Evolutionary conservation across 2,888 invertebrate species (phyloP).

Genomic region (Strigamia transsilvanica): DNA sequence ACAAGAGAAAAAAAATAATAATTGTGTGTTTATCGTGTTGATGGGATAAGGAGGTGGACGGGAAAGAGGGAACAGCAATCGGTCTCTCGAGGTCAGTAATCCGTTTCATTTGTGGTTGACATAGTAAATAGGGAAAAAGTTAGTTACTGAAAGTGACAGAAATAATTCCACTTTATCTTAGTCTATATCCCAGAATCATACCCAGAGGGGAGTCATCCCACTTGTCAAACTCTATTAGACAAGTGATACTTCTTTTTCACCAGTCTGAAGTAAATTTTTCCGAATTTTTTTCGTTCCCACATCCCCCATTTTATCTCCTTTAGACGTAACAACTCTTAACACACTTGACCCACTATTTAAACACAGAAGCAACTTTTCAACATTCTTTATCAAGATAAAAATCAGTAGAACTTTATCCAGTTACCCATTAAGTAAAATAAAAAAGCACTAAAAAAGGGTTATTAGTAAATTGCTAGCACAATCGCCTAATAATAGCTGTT

Average conservation of each 20-base stretch:
- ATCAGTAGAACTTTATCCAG: slow-evolving; percentile 5
- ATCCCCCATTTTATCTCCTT: neutral
- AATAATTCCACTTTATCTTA: slow-evolving; percentile 12
- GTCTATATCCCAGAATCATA: neutral
- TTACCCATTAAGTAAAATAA: neutral
- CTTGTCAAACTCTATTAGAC: slow-evolving; percentile 6
- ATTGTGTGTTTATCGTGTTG: slow-evolving; percentile 13
- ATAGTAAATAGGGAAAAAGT: slow-evolving; percentile 24
- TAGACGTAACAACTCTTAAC: neutral
- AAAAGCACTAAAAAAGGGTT: slow-evolving; percentile 6
- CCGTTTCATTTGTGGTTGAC: slow-evolving; percentile 35
- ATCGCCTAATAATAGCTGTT: slow-evolving; percentile 21
- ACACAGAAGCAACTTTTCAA: slow-evolving; percentile 22
- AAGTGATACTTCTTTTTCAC: slow-evolving; percentile 1
- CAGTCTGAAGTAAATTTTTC: neutral
- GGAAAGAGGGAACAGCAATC: neutral
- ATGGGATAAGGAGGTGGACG: neutral
- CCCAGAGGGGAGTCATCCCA: slow-evolving; percentile 2
- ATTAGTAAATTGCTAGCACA: slow-evolving; percentile 30
- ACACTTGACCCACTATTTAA: slow-evolving; percentile 21
- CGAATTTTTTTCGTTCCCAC: neutral
- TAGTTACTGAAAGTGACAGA: neutral
- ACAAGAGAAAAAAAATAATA: neutral
- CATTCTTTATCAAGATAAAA: neutral
- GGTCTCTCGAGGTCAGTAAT: slow-evolving; percentile 3